Percentiles rank a stretch among this genome's conserved stretches.
phyloP scores from a whole-genome alignment of 2,797 vertebrate species.

The Arctocebus calabarensis region DNA sequence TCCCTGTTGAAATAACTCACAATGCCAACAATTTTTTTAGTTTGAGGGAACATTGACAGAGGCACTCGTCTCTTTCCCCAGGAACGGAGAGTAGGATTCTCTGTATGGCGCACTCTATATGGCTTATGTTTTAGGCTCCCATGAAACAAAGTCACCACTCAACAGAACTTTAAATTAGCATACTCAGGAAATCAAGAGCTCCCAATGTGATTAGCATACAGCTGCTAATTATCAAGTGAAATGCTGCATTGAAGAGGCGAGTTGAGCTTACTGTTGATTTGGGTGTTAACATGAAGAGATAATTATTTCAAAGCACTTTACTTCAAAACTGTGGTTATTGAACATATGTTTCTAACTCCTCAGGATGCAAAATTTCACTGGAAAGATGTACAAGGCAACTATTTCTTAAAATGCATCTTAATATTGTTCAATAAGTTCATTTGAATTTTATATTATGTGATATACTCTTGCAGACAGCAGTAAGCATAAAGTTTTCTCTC shows the following conservation, averaged over 20 bases:
- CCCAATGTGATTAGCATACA: conserved; percentile 86
- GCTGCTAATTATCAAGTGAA: conserved; percentile 86
- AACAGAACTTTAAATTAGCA: conserved; percentile 83
- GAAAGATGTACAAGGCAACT: conserved; percentile 55
- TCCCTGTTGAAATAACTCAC: neutral
- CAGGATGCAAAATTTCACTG: conserved; percentile 57
- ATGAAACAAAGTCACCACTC: conserved; percentile 80
- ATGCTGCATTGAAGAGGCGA: conserved; percentile 69
- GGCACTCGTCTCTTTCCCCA: neutral
- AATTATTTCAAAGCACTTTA: conserved; percentile 77
- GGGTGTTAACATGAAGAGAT: conserved; percentile 73
- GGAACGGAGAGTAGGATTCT: neutral
- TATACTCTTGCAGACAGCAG: neutral
- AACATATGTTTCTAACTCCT: conserved; percentile 72
- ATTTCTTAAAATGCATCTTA: conserved; percentile 39
- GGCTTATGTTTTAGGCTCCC: conserved; percentile 47
- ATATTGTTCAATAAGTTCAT: conserved; percentile 46
- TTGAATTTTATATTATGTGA: neutral
- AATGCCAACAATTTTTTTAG: neutral
- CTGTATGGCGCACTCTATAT: conserved; percentile 54
- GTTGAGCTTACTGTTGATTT: conserved; percentile 62
- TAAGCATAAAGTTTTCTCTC: neutral
- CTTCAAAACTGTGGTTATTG: conserved; percentile 68
- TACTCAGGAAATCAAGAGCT: conserved; percentile 83
- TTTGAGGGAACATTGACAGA: neutral